Conservation (phyloP, 2,888 invertebrate species). For the Drosophila acutilabella region DNA sequence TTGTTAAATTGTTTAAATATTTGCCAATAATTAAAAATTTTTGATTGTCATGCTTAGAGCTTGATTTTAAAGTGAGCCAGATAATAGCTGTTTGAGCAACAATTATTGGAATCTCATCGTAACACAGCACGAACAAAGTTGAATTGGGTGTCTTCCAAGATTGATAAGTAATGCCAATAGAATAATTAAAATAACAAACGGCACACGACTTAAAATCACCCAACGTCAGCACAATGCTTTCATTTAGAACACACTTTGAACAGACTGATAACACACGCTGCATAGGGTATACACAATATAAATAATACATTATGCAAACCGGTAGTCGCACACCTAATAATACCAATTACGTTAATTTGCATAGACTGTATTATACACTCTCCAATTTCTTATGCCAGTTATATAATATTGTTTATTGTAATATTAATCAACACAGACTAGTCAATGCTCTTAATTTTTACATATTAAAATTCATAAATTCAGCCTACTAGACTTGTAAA, state of each 20-base stretch:
- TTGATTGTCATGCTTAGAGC: slow-evolving; percentile 3
- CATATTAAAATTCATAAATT: background rate
- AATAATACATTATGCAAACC: too few relatives aligned
- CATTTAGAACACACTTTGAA: too few relatives aligned
- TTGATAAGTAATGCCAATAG: background rate
- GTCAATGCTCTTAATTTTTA: too few relatives aligned
- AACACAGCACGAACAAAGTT: background rate
- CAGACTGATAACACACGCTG: too few relatives aligned
- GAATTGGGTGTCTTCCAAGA: background rate
- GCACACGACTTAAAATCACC: background rate
- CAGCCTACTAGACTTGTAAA: background rate
- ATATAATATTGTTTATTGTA: too few relatives aligned
- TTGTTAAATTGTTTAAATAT: background rate
- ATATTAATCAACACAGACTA: too few relatives aligned
- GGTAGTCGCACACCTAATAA: too few relatives aligned
- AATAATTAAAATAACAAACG: background rate
- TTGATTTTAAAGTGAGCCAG: background rate
- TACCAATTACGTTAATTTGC: too few relatives aligned
- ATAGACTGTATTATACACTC: too few relatives aligned
- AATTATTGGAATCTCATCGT: slow-evolving; percentile 1
- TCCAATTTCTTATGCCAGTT: too few relatives aligned
- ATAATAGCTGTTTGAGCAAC: slow-evolving; percentile 1
- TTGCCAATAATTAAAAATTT: background rate
- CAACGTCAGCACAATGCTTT: background rate
- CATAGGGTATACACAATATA: too few relatives aligned